These are phyloP conservation scores for Drosophila baimaii DNA, from an alignment of 1,140 invertebrate genomes.

Conservation along the genomic window DNA sequence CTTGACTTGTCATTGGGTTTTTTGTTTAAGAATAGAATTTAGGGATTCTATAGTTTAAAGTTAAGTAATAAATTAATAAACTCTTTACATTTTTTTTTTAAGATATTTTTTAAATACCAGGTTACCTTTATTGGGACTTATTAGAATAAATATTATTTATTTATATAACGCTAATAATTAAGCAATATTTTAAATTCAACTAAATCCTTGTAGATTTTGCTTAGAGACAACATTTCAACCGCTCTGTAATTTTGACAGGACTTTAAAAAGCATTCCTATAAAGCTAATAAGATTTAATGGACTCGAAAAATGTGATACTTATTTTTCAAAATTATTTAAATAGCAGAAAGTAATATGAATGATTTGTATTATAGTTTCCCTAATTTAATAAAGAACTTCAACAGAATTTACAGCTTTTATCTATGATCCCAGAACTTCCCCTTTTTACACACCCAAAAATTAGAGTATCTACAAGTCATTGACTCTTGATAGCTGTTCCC, in stretches of 20 bases:
- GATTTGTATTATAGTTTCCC: too few relatives aligned
- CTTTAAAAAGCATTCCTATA: not conserved
- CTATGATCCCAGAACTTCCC: not conserved
- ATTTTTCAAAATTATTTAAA: not conserved
- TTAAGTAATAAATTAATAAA: too few relatives aligned
- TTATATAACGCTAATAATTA: not conserved
- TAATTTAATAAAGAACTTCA: not conserved
- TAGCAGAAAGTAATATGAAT: not conserved
- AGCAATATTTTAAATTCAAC: not conserved
- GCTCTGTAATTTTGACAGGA: not conserved
- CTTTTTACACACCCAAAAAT: too few relatives aligned
- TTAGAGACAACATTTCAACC: not conserved
- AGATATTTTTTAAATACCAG: too few relatives aligned
- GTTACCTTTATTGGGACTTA: too few relatives aligned
- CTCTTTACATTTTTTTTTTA: too few relatives aligned
- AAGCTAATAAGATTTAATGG: not conserved
- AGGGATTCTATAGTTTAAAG: too few relatives aligned
- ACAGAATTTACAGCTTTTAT: not conserved
- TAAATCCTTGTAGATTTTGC: accelerated
- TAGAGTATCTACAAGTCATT: slow-evolving; percentile 35
- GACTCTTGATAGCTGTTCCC: not conserved
- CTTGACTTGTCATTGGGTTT: not conserved
- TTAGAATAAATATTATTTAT: too few relatives aligned
- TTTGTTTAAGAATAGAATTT: too few relatives aligned
- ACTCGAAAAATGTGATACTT: not conserved